Evolutionary conservation across 2,888 invertebrate species (phyloP).

Genomic region (Meiosimyza platycephala): DNA sequence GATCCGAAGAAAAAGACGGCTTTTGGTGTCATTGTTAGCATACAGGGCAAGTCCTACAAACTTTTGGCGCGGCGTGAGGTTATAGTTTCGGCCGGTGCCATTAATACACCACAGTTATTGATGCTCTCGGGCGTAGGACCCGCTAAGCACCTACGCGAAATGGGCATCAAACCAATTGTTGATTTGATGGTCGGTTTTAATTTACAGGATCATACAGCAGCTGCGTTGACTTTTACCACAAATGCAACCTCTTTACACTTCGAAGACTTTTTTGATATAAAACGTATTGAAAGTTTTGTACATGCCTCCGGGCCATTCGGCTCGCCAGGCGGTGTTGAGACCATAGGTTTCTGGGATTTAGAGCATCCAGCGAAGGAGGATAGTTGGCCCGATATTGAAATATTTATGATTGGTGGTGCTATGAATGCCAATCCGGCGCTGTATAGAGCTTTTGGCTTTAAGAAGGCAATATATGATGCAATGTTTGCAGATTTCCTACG

Average conservation of each 20-base stretch:
- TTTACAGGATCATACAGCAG: conserved; percentile 74
- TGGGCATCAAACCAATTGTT: conserved; percentile 71
- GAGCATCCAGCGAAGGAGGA: conserved; percentile 67
- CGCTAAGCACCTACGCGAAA: conserved; percentile 69
- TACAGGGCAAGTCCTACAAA: conserved; percentile 65
- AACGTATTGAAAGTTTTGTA: conserved; percentile 48
- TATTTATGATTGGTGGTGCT: conserved; percentile 72
- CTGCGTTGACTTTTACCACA: conserved; percentile 75
- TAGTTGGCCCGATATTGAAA: conserved; percentile 76
- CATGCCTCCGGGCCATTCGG: conserved; percentile 65
- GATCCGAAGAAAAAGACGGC: conserved; percentile 68
- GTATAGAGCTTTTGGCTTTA: conserved; percentile 65
- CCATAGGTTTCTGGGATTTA: conserved; percentile 73
- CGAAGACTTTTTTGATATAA: conserved; percentile 45
- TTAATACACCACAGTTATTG: conserved; percentile 84
- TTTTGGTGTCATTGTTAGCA: conserved; percentile 71
- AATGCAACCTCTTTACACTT: conserved; percentile 61
- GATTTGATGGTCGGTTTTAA: conserved; percentile 75
- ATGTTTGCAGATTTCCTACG: conserved; percentile 64
- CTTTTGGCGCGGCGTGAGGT: conserved; percentile 75
- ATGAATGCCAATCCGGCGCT: conserved; percentile 60
- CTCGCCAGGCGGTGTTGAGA: conserved; percentile 73
- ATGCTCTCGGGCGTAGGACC: conserved; percentile 83
- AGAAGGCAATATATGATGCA: conserved; percentile 63
- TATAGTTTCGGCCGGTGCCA: conserved; percentile 80